Conservation (phyloP, 2,113 vertebrate species). For the Rhinogobius similis region DNA sequence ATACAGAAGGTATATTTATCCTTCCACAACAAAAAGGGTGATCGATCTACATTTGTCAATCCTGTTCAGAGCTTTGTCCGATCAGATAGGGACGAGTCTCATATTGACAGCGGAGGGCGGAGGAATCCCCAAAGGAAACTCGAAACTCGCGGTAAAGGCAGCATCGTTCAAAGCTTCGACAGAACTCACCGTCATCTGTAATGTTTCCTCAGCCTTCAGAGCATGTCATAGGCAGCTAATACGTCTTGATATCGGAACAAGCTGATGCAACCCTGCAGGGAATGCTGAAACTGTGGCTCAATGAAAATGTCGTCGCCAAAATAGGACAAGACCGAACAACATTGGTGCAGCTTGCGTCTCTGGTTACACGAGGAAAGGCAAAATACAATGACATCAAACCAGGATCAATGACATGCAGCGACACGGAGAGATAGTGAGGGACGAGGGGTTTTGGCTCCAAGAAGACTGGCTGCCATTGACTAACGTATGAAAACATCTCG, state of each 20-base stretch:
- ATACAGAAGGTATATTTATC: not conserved
- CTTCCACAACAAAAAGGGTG: not conserved
- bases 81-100: not conserved
- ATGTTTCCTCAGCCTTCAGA: conserved; percentile 34
- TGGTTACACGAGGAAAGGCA: conserved; percentile 14
- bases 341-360: conserved; percentile 17
- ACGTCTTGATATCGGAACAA: conserved; percentile 70
- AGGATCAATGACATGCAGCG: not conserved
- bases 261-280: conserved; percentile 72
- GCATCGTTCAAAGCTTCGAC: not conserved
- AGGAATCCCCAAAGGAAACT: conserved; percentile 10
- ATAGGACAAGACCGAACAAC: conserved; percentile 39
- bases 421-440: not conserved
- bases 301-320: conserved; percentile 79
- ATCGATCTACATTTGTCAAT: conserved; percentile 1
- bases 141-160: conserved; percentile 12
- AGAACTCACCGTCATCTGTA: conserved; percentile 23
- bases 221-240: conserved; percentile 39
- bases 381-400: conserved; percentile 10
- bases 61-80: conserved; percentile 10
- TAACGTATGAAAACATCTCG: not conserved
- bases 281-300: conserved; percentile 77
- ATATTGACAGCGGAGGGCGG: conserved; percentile 25
- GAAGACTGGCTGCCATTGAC: conserved; percentile 8
- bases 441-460: not conserved